phyloP scores from a whole-genome alignment of 2,797 vertebrate genomes.

The Tachyglossus aculeatus region DNA sequence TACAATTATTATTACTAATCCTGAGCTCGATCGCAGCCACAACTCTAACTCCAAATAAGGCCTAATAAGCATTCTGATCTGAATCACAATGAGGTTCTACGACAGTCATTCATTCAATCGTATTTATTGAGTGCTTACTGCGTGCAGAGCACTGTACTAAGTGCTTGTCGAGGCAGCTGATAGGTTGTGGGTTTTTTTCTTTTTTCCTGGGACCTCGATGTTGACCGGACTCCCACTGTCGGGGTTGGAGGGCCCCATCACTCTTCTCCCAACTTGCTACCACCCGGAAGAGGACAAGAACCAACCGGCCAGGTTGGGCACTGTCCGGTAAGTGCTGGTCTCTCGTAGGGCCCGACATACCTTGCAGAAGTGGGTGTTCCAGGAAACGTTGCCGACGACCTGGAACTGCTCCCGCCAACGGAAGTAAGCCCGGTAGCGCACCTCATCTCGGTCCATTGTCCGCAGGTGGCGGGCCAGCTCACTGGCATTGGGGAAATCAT shows the following conservation, averaged over 20 bases:
- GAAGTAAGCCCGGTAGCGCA: conserved; percentile 50
- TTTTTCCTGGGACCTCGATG: no score
- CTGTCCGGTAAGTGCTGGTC: not conserved
- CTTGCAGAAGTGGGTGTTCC: conserved; percentile 16
- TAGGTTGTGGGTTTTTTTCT: no score
- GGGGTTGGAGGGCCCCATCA: no score
- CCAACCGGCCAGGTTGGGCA: not conserved
- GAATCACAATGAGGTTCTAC: no score
- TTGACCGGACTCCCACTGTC: no score
- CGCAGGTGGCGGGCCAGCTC: conserved; percentile 25
- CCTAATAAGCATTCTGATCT: no score
- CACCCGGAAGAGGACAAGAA: not conserved
- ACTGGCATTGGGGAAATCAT: conserved; percentile 1
- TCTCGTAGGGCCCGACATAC: conserved; percentile 38
- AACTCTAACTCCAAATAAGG: no score
- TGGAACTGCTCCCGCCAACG: conserved; percentile 39
- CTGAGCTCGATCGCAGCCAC: no score
- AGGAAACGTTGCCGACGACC: fast-evolving
- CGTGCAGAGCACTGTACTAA: no score
- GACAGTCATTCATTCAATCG: no score
- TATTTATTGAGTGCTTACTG: no score
- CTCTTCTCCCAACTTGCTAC: not conserved
- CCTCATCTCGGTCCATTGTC: not conserved
- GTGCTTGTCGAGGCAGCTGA: not conserved
- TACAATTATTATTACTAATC: no score